Base-by-base conservation (phyloP, 1,140 invertebrate genomes). In the Arion vulgaris region DNA sequence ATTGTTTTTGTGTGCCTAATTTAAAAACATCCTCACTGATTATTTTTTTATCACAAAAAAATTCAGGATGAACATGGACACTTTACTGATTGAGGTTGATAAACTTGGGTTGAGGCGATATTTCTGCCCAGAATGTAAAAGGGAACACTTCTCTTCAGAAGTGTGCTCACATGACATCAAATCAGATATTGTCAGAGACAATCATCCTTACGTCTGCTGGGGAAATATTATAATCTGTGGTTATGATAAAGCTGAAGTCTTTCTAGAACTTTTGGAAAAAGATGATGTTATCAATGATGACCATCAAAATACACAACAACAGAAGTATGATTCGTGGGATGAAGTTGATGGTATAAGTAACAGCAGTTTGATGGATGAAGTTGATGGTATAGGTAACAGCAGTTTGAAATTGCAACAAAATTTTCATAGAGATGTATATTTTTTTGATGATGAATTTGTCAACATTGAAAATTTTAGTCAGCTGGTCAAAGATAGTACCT, bases 371-470 rank as follows among this genome's bases (percentile, higher is more conserved):
- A 4, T 4, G 5, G 32, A 36, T 13, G 68, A 36, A 36, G 17
- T n/a, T 23, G 38, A 71, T 36, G 17, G 34, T 13, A 71, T 36
- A 23, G 11, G 9, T 36, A 71, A 13, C n/a, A 38, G 32, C 19
- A 39, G 38, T 4, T 36, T 2, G 26, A 39, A 71, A 5, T 7
- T 68, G 19, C 5, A 68, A 68, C 5, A 68, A 9, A 34, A 28
- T 5, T 68, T 4, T 28, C 11, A 23, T 71, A 28, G 26, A 13
- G 5, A 0, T 1, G 71, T 73, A 9, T 39, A 41, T 41, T 39
- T 73, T 49, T 73, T 73, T 73, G 71, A 73, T 73, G 71, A 73
- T 73, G 71, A 73, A 49, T 36, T 41, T 28, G 71, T 73, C 41
- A 73, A 73, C 32, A 73, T 73, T 49, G 71, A 41, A 39, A 73